Conservation (phyloP, 2,797 vertebrate genomes). For the Hyperoplus immaculatus region DNA sequence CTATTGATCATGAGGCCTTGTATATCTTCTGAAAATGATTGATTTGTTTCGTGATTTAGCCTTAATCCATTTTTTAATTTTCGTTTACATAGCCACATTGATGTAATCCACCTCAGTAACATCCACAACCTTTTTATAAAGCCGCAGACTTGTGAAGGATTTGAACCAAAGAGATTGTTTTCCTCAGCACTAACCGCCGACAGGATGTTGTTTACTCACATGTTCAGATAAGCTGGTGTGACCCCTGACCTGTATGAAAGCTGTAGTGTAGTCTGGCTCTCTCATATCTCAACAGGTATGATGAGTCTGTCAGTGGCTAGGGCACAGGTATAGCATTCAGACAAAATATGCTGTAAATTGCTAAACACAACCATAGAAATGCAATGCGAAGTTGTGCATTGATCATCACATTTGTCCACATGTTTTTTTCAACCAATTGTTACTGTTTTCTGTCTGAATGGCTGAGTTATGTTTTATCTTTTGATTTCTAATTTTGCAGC, state of each 20-base stretch:
- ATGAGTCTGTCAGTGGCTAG: background rate
- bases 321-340: background rate
- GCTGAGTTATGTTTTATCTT: background rate
- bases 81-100: background rate
- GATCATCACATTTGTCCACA: background rate
- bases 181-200: constrained; percentile 10
- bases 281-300: constrained; percentile 12
- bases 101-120: background rate
- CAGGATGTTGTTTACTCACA: constrained; percentile 52
- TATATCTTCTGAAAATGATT: background rate
- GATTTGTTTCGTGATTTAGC: background rate
- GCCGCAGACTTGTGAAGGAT: background rate
- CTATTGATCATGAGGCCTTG: background rate
- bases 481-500: background rate
- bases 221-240: constrained; percentile 36
- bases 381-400: background rate
- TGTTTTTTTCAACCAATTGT: background rate
- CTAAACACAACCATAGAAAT: background rate
- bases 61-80: background rate
- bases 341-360: background rate
- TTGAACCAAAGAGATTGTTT: background rate
- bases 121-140: background rate
- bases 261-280: constrained; percentile 33
- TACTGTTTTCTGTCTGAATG: background rate
- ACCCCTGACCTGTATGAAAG: constrained; percentile 56